Base-by-base conservation (phyloP, 2,797 vertebrate species). In the Heliangelus exortis region DNA sequence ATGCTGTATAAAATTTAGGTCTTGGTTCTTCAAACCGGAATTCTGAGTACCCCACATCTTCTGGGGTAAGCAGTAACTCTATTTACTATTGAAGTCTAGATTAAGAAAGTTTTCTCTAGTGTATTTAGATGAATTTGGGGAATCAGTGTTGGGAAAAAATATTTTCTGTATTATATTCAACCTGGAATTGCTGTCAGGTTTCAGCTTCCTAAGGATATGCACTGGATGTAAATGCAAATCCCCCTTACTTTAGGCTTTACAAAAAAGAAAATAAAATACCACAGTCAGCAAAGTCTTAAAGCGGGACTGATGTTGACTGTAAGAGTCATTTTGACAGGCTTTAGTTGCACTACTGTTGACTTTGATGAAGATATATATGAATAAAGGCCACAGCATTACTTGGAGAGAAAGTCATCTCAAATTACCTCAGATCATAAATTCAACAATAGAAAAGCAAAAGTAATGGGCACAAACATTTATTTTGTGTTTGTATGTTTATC, bases 401-500 rank as follows among this genome's bases (percentile, higher is more conserved):
- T 39, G 16, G 11, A 31, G 81, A 85, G 34, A 77, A 91, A 86
- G 10, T 78, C 78, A 72, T 73, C 26, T 94, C 85, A 62, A 77
- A 65, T 93, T 84, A 82, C 67, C 5, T 47, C n/a, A 36, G 51
- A 65, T 71, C 39, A 72, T 92, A 84, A 76, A 20, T 86, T 89
- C 65, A 78, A 65, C 77, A 84, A 84, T 58, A 80, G 93, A 82
- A 63, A 73, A 81, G 3, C 34, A 79, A 59, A 15, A 74, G 18
- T 77, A 54, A 84, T 65, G 48, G 51, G 23, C 57, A 68, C 41
- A 93, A 88, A 51, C n/a, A 29, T 71, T 71, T 96, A 31, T 90
- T 94, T 86, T 73, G 34, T 88, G 55, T 65, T 67, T 87, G 36
- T 68, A 47, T 84, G 79, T 77, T 91, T 91, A 90, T 88, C 21